Evolutionary conservation across 1,140 invertebrate genomes (phyloP), one percentile per base, ranked within the genome.

Genomic region (Drosophila pandora): DNA sequence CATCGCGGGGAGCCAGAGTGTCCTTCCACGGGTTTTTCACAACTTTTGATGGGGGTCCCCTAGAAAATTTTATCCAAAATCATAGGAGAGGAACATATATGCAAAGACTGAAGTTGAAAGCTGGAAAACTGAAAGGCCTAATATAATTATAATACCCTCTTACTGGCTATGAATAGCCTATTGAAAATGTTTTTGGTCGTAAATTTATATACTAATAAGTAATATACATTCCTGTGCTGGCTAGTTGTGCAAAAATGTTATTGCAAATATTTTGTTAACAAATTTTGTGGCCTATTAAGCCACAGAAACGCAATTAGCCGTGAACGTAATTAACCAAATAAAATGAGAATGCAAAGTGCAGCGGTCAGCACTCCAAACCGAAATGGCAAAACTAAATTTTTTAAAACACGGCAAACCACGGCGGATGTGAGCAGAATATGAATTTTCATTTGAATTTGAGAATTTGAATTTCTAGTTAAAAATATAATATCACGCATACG

Each of bases 221-320:
- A 55, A 54, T 58, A 52, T 34, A 58, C 34, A 76, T 62, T 69
- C 69, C 13, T 43, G 13, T 43, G 4, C n/a, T 43, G 10, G 25
- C 72, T 81, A 84, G 85, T 85, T 85, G 72, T 34, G 58, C 49
- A 58, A 73, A 74, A 85, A 72, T 80, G 47, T 37, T 74, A 69
- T 63, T 5, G 32, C 72, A 73, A 77, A 85, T 80, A 85, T 68
- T 68, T 69, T 71, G 54, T 64, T 76, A 71, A 64, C 59, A 56
- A 64, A 80, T 76, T 80, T 69, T 73, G 65, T 45, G 77, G 55
- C 48, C 53, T 67, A 74, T 70, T 48, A 34, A 62, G 68, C 82
- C 81, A 58, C 82, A 81, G n/a, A 63, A 71, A 78, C 70, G 82
- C 78, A 85, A 85, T 85, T 85, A 81, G 78, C 63, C 48, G 39